Evolutionary conservation across 1,140 invertebrate genomes (phyloP), one percentile per base, ranked within the genome.

Genomic region (Drosophila lini): DNA sequence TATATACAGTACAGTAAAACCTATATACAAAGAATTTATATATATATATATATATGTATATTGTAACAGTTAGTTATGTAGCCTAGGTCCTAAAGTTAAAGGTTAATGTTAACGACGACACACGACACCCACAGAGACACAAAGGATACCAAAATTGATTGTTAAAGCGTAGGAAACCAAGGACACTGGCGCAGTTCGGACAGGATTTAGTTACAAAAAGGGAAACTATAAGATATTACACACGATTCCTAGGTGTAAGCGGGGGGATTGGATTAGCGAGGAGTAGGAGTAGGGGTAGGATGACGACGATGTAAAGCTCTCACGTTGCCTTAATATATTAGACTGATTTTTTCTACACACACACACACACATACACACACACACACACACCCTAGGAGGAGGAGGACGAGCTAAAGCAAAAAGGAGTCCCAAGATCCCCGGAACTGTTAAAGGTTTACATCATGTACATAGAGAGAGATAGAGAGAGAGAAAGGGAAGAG

Each of bases 291-390:
- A 52, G 13, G 32, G 41, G 47, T 45, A 45, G 44, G 25, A 82
- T 56, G 69, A 74, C 61, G 68, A 75, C 70, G 47, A 77, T 84
- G 80, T 75, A 78, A 91, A 91, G 91, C 90, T 91, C 90, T 92
- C 90, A 91, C 82, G 91, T 92, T 92, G 91, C 91, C 91, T 92
- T 92, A 91, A 91, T 90, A 84, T 65, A 91, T 92, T 92, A 92
- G 91, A 92, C 91, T 92, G 91, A 92, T 92, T 91, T 91, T 91
- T 89, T 91, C 74, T 86, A 86, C 74, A 86, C 80, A 67, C 75
- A 45, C 31, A 25, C 15, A 25, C 61, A 78, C 45, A 60, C 15
- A 77, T 40, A 74, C 67, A 56, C 9, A 34, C 42, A 50, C 45
- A 56, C 28, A 25, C 28, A 38, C 13, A 65, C 47, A 38, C 22